A percentile compares a stretch with the other conserved stretches of the same genome.
Conservation (phyloP, 2,888 invertebrate genomes). For the Mythimna ferrago region DNA sequence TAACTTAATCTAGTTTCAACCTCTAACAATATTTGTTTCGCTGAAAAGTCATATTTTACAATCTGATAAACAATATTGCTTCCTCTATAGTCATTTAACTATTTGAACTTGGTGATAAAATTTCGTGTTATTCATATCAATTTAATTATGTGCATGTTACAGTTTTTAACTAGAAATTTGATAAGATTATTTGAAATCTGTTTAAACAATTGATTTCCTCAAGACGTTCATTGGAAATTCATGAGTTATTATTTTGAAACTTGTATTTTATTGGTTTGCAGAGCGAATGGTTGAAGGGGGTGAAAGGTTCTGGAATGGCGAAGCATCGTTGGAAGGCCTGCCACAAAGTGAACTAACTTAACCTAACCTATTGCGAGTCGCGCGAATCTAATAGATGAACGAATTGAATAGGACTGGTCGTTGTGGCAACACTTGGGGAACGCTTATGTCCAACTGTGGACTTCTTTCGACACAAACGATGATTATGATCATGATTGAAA, state of each 20-base stretch:
- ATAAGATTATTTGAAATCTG: conserved; percentile 14
- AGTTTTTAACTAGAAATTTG: conserved; percentile 24
- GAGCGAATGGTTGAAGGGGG: too few relatives aligned
- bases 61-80: conserved; percentile 35
- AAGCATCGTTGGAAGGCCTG: too few relatives aligned
- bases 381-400: too few relatives aligned
- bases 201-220: background rate
- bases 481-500: too few relatives aligned
- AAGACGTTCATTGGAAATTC: background rate
- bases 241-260: background rate
- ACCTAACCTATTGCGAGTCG: too few relatives aligned
- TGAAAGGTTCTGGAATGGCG: too few relatives aligned
- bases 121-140: conserved; percentile 8
- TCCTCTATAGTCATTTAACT: conserved; percentile 21
- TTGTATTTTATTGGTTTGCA: too few relatives aligned
- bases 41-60: conserved; percentile 20
- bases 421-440: too few relatives aligned
- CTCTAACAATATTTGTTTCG: conserved; percentile 5
- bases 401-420: too few relatives aligned
- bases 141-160: background rate
- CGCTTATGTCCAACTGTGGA: too few relatives aligned
- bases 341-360: too few relatives aligned
- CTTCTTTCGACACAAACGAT: too few relatives aligned
- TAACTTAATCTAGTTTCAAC: conserved; percentile 47
- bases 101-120: background rate